phyloP scores from a whole-genome alignment of 2,113 vertebrate species.

The Antennarius striatus region DNA sequence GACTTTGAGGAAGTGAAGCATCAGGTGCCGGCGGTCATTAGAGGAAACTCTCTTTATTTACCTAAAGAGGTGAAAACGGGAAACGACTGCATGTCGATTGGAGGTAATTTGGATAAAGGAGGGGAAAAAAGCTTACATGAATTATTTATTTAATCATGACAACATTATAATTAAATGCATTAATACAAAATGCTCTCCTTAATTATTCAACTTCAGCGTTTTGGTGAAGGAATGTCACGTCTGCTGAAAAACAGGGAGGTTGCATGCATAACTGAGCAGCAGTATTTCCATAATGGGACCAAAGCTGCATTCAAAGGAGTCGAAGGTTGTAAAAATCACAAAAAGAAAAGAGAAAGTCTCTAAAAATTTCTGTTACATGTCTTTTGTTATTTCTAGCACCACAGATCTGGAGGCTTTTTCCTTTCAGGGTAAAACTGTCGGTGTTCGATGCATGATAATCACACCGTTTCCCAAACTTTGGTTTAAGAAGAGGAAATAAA shows the following conservation, averaged over 20 bases:
- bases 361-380: constrained; percentile 1
- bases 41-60: constrained; percentile 48
- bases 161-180: constrained; percentile 71
- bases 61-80: constrained; percentile 19
- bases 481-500: constrained; percentile 14
- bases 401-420: no score
- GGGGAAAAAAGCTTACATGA: constrained; percentile 38
- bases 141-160: constrained; percentile 73
- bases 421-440: not conserved
- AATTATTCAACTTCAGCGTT: constrained; percentile 67
- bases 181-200: constrained; percentile 66
- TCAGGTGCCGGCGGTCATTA: constrained; percentile 30
- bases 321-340: constrained; percentile 28
- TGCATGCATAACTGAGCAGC: constrained; percentile 61
- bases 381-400: no score
- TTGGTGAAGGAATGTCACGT: constrained; percentile 60
- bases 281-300: constrained; percentile 57
- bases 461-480: constrained; percentile 12
- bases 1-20: constrained; percentile 36
- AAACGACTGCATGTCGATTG: constrained; percentile 60
- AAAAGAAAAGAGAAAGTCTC: constrained; percentile 8
- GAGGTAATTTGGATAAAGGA: constrained; percentile 51
- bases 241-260: constrained; percentile 48
- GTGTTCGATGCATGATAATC: constrained; percentile 20
- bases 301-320: constrained; percentile 42